Percentiles rank a stretch among this genome's conserved stretches.
Evolutionary conservation across 2,113 vertebrate species (phyloP).

Genomic region (Mustelus asterias): DNA sequence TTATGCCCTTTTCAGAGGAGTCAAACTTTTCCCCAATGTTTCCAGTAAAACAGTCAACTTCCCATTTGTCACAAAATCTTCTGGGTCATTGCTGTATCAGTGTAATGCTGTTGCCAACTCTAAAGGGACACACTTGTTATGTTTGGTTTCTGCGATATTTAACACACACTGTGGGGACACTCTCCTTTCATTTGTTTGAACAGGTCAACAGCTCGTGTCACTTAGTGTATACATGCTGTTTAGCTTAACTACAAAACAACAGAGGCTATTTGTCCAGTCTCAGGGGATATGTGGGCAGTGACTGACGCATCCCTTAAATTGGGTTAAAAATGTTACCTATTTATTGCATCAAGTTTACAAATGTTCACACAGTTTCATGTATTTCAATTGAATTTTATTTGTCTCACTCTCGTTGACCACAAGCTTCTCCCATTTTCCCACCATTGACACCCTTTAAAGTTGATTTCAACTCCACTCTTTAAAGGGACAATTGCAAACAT

Average conservation of each 20-base stretch:
- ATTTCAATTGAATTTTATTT: neutral
- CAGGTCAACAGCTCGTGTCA: neutral
- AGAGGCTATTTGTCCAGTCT: neutral
- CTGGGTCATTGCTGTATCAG: neutral
- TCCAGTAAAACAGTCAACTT: neutral
- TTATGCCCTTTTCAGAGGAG: neutral
- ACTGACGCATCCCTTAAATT: neutral
- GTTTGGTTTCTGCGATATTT: neutral
- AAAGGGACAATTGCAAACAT: neutral
- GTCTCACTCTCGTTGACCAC: neutral
- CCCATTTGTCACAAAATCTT: neutral
- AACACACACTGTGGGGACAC: neutral
- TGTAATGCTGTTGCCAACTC: neutral
- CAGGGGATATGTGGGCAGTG: neutral
- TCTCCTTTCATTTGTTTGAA: neutral
- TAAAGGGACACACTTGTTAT: neutral
- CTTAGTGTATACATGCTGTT: neutral
- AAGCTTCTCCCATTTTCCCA: neutral
- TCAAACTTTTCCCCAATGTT: neutral
- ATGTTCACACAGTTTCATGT: neutral
- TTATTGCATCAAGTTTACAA: neutral
- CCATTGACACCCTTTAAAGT: neutral
- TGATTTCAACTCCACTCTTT: neutral
- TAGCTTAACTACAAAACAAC: neutral
- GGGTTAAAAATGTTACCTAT: neutral